Evolutionary conservation across 1,140 invertebrate species (phyloP), one percentile per base, ranked within the genome.

Genomic region (Euura saliciscinereae): DNA sequence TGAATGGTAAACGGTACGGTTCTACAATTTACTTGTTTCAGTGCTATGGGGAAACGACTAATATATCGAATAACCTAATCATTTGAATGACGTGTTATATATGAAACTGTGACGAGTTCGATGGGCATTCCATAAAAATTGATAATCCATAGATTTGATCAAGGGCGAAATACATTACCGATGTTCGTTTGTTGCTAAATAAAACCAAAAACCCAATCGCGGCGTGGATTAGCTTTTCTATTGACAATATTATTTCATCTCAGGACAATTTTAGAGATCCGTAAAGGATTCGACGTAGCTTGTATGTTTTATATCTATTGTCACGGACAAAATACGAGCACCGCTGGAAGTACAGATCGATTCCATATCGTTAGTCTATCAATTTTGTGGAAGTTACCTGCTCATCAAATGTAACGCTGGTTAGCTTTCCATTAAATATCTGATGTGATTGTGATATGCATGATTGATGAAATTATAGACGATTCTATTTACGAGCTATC

Each of bases 61-160:
- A n/a, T 59, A 59, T 59, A 2, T 59, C 51, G 13, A 59, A 59
- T 4, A 3, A 59, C 13, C 13, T 6, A 59, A 28, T 5, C 10
- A 1, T 59, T 59, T 11, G 46, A 7, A 28, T 28, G 75, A 78
- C 74, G 78, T 51, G 70, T 8, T 74, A 76, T 65, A 77, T 1
- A 28, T 28, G 28, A 83, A 84, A 79, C 79, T 82, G 74, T 82
- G 76, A 81, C 71, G 68, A 74, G 69, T n/a, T 4, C 13, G 44
- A 70, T 68, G 66, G 77, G 80, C 78, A 84, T 84, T 82, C 79
- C 77, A 82, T 76, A 51, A 72, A 71, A 59, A 59, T 28, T 28
- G 28, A 28, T 28, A 28, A 28, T 28, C 28, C 28, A 28, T 1
- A 28, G 28, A 28, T 28, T 28, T 28, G 28, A 28, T 28, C 28